Conservation (phyloP, 2,888 invertebrate genomes). For the Plebejus melissa region DNA sequence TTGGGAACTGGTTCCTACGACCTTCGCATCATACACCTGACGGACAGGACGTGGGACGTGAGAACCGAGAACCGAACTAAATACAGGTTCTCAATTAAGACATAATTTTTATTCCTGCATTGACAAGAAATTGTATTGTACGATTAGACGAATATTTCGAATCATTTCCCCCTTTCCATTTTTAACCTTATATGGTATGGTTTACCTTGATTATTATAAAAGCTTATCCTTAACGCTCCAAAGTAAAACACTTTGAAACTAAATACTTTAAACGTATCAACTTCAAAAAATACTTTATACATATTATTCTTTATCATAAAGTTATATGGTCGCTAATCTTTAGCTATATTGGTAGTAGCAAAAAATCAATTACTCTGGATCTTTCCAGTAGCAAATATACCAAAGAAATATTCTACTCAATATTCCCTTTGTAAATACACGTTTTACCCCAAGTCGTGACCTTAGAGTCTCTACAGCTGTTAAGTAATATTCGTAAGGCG, state of each 20-base stretch:
- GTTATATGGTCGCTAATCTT: background rate
- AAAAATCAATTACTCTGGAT: background rate
- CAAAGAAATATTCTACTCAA: background rate
- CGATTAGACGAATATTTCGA: background rate
- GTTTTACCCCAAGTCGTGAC: background rate
- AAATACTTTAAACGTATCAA: no score
- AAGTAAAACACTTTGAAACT: no score
- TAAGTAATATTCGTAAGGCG: constrained; percentile 6
- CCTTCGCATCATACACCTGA: constrained; percentile 18
- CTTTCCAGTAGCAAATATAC: background rate
- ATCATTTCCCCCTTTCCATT: constrained; percentile 11
- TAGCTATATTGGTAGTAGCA: background rate
- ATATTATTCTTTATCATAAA: no score
- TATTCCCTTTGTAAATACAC: background rate
- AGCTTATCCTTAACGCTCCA: background rate
- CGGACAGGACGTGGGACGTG: constrained; percentile 26
- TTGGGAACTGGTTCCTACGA: constrained; percentile 5
- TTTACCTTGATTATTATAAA: constrained; percentile 4
- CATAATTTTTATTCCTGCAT: background rate
- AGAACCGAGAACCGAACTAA: background rate
- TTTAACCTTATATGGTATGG: background rate
- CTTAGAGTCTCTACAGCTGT: background rate
- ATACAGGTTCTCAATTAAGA: constrained; percentile 21
- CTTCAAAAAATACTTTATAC: no score
- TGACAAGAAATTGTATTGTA: background rate